Percentiles rank a stretch among this genome's conserved stretches.
Evolutionary conservation across 1,140 invertebrate species (phyloP).

Genomic region (Harlomillsia oculata): DNA sequence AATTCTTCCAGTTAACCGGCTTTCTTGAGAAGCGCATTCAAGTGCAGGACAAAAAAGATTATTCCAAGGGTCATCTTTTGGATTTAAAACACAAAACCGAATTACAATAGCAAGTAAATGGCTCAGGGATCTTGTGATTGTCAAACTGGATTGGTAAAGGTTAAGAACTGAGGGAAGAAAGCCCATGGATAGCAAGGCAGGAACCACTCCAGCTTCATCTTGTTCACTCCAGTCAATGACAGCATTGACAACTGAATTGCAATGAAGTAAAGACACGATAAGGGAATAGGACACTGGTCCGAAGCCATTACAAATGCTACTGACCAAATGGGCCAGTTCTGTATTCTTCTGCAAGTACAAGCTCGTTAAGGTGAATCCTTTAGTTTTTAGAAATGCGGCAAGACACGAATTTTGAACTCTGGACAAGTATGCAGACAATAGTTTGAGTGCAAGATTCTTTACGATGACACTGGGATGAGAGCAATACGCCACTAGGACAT

Average conservation of each 20-base stretch:
- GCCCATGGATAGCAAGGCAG: conserved; percentile 26
- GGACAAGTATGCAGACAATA: conserved; percentile 27
- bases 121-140: background rate
- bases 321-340: conserved; percentile 13
- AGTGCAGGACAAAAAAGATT: conserved; percentile 28
- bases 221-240: conserved; percentile 25
- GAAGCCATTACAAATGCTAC: conserved; percentile 26
- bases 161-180: conserved; percentile 27
- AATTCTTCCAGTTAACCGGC: conserved; percentile 13
- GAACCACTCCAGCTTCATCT: conserved; percentile 17
- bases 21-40: conserved; percentile 20
- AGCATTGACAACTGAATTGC: conserved; percentile 12
- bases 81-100: conserved; percentile 17
- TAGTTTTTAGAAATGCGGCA: conserved; percentile 23
- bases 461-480: conserved; percentile 26
- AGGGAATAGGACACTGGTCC: conserved; percentile 30
- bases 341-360: conserved; percentile 28
- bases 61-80: conserved; percentile 29
- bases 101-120: conserved; percentile 18
- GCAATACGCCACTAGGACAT: conserved; percentile 27
- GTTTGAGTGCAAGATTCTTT: conserved; percentile 28
- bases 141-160: conserved; percentile 1
- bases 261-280: conserved; percentile 22
- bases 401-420: conserved; percentile 18
- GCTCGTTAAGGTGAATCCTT: conserved; percentile 30